Conservation (phyloP, 2,113 vertebrate species). For the Halichoerus grypus region DNA sequence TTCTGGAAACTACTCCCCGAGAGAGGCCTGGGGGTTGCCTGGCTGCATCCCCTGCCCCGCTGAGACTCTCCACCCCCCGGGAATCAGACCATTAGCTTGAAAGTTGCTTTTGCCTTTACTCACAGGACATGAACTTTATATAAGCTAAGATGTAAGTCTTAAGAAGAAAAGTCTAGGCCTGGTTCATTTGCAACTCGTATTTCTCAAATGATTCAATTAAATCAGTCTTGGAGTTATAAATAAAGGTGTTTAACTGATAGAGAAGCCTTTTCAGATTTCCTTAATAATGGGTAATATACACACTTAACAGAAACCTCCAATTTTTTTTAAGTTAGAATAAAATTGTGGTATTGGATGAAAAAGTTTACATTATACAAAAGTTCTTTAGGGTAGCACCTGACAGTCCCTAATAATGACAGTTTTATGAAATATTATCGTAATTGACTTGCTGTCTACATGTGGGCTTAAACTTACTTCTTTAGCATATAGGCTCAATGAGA, state of each 20-base stretch:
- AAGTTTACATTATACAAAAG: background rate
- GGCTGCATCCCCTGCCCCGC: background rate
- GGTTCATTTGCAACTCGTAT: background rate
- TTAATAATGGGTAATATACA: background rate
- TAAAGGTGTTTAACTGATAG: background rate
- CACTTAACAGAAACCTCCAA: background rate
- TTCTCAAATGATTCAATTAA: slow-evolving; percentile 46
- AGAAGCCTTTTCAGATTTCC: background rate
- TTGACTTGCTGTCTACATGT: background rate
- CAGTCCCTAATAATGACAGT: background rate
- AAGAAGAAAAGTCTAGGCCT: background rate
- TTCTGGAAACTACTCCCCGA: background rate
- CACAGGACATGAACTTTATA: background rate
- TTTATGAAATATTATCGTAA: background rate
- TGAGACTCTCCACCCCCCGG: background rate
- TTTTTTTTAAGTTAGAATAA: background rate
- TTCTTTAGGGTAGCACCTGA: background rate
- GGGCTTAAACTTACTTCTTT: background rate
- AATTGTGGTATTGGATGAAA: slow-evolving; percentile 1
- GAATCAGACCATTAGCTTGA: background rate
- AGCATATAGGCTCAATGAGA: background rate
- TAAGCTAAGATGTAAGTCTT: slow-evolving; percentile 6
- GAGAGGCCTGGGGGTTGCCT: background rate
- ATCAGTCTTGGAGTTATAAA: slow-evolving; percentile 16
- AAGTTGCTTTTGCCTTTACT: slow-evolving; percentile 30